A percentile compares a stretch with the other conserved stretches of the same genome.
Evolutionary conservation across 2,888 invertebrate species (phyloP).

Genomic region (Torymus aiolomorphi): DNA sequence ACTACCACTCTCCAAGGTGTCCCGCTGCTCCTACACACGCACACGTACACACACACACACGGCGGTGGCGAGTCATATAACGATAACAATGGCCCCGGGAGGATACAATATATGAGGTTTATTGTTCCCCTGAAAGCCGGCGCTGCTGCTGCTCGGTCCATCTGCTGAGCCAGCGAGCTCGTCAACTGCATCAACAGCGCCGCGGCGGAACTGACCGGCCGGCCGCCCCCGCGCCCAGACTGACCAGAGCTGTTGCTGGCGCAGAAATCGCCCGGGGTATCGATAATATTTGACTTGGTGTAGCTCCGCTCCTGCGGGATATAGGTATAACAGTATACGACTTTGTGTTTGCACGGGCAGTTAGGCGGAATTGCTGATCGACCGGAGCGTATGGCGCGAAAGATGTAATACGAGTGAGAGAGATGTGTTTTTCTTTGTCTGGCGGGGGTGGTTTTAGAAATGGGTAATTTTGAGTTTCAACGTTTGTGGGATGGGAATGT

Average conservation of each 20-base stretch:
- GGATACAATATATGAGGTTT: constrained; percentile 71
- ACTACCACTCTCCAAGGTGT: background rate
- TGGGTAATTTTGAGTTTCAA: no score
- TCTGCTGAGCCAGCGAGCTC: constrained; percentile 73
- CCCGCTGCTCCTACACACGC: background rate
- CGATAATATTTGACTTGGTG: constrained; percentile 54
- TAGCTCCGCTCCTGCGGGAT: background rate
- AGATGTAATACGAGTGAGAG: background rate
- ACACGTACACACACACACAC: no score
- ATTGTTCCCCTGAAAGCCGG: constrained; percentile 71
- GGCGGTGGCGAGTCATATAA: constrained; percentile 36
- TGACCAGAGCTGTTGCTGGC: background rate
- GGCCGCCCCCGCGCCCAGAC: constrained; percentile 15
- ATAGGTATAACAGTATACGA: background rate
- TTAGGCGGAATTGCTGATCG: constrained; percentile 4
- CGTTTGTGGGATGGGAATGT: no score
- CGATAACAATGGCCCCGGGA: constrained; percentile 64
- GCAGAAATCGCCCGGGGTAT: constrained; percentile 41
- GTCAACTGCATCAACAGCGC: constrained; percentile 68
- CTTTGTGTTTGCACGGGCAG: constrained; percentile 29
- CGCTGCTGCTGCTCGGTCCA: constrained; percentile 67
- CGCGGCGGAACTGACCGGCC: constrained; percentile 32
- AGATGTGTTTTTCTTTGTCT: no score
- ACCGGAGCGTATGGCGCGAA: background rate
- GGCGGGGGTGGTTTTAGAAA: no score